Conservation (phyloP, 2,797 vertebrate species). For the Antrozous pallidus region DNA sequence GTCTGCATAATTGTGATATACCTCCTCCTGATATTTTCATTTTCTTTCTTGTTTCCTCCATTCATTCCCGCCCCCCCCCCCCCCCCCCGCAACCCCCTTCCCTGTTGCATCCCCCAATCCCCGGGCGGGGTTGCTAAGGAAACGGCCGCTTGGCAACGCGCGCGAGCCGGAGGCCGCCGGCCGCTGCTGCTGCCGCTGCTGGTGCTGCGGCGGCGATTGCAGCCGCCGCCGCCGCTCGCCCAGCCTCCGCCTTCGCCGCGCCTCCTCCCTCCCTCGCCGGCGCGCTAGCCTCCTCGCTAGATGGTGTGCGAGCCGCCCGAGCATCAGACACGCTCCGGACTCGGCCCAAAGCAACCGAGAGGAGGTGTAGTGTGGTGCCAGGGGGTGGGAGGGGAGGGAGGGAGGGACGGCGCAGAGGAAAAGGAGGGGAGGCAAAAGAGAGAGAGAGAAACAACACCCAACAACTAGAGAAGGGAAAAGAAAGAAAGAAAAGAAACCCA, state of each 20-base stretch:
- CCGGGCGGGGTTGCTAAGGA: slow-evolving; percentile 96
- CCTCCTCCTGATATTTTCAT: background rate
- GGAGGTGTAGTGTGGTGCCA: slow-evolving; percentile 60
- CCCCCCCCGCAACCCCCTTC: background rate
- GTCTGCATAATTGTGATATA: background rate
- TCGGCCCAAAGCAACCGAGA: slow-evolving; percentile 82
- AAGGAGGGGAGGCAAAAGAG: background rate
- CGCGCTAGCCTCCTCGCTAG: slow-evolving; percentile 92
- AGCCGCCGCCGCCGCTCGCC: slow-evolving; percentile 72
- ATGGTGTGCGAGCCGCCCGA: slow-evolving; percentile 94
- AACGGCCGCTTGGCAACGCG: slow-evolving; percentile 99
- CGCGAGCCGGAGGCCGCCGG: slow-evolving; percentile 94
- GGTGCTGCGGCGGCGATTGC: slow-evolving; percentile 69
- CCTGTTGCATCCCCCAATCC: slow-evolving; percentile 87
- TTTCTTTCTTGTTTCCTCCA: background rate
- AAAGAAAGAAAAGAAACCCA: slow-evolving; percentile 55
- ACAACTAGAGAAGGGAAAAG: slow-evolving; percentile 38
- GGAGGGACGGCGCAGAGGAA: slow-evolving; percentile 55
- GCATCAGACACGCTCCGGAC: slow-evolving; percentile 86
- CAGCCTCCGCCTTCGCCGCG: slow-evolving; percentile 79
- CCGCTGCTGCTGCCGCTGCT: slow-evolving; percentile 44
- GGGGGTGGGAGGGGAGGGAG: slow-evolving; percentile 72
- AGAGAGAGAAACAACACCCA: slow-evolving; percentile 58
- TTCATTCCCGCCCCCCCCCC: background rate
- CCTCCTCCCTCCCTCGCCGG: slow-evolving; percentile 85